Conservation (phyloP, 2,888 invertebrate species). For the Nephrotoma guestfalica region DNA sequence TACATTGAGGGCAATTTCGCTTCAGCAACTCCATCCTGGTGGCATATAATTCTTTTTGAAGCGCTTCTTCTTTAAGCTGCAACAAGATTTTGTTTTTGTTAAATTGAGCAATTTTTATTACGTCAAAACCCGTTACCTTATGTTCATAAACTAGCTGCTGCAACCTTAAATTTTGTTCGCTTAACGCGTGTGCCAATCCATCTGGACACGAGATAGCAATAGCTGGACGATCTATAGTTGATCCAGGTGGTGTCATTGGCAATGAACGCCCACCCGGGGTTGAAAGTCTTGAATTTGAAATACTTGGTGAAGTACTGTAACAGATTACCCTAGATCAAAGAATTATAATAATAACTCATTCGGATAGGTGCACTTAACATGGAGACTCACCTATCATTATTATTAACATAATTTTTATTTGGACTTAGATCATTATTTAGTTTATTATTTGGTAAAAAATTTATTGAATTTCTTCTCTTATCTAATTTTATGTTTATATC, state of each 20-base stretch:
- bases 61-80: conserved; percentile 62
- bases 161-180: conserved; percentile 41
- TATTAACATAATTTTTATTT: conserved; percentile 17
- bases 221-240: conserved; percentile 26
- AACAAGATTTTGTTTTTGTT: background rate
- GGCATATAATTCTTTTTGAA: conserved; percentile 61
- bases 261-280: conserved; percentile 25
- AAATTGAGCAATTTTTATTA: background rate
- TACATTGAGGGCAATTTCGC: conserved; percentile 44
- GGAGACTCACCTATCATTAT: background rate
- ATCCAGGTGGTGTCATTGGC: conserved; percentile 39
- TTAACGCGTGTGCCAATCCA: conserved; percentile 31
- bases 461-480: conserved; percentile 10
- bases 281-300: conserved; percentile 24
- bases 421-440: conserved; percentile 21
- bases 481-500: conserved; percentile 24
- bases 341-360: no score
- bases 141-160: conserved; percentile 70
- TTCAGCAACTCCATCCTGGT: conserved; percentile 57
- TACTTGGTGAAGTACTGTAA: conserved; percentile 13
- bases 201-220: conserved; percentile 30
- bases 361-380: no score
- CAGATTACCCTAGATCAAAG: background rate
- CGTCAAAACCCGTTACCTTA: conserved; percentile 39
- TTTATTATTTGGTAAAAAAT: conserved; percentile 14